These are phyloP conservation scores for Microtus oregoni DNA, from an alignment of 2,113 vertebrate species.

Conservation along the genomic window DNA sequence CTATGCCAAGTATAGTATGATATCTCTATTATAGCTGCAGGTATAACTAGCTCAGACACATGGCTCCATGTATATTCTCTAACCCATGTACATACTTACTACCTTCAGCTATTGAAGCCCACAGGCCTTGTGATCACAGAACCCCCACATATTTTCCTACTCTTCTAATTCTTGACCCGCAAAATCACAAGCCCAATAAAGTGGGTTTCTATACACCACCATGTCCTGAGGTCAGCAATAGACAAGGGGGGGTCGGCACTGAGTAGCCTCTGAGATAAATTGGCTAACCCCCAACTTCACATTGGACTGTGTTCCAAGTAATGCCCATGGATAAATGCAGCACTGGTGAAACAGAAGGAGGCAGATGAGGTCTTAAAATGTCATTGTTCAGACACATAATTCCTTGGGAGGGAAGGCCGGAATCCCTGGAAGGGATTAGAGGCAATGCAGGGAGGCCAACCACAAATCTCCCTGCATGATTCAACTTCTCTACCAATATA, in stretches of 20 bases:
- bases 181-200: conserved; percentile 34
- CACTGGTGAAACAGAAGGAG: not conserved
- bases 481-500: not conserved
- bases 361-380: not conserved
- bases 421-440: conserved; percentile 1
- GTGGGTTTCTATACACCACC: not conserved
- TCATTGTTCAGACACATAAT: not conserved
- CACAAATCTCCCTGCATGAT: not conserved
- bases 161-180: conserved; percentile 13
- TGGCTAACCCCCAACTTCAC: not conserved
- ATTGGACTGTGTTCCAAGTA: not conserved
- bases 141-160: too few relatives aligned
- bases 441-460: not conserved
- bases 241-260: not conserved
- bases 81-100: not conserved
- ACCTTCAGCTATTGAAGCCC: not conserved
- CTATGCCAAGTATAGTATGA: not conserved
- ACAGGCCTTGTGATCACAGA: not conserved
- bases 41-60: not conserved
- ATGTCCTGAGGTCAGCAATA: not conserved
- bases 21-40: not conserved
- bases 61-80: not conserved
- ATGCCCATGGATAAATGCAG: not conserved
- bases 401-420: not conserved
- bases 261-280: not conserved